These are phyloP conservation scores for Cetonia aurata DNA, from an alignment of 2,888 invertebrate species.

Conservation along the genomic window DNA sequence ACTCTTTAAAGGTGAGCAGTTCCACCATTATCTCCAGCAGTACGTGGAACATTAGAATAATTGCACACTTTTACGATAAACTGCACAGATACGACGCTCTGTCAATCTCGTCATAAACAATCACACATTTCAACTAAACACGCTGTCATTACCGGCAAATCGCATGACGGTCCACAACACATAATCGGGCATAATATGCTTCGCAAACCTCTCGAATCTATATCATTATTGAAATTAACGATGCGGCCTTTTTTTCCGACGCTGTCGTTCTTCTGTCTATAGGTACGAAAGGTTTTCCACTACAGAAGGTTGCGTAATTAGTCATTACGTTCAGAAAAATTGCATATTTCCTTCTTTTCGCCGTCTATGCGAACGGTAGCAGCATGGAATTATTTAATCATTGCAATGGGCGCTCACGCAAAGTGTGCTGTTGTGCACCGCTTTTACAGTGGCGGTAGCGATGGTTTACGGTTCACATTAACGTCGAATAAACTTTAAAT, in stretches of 20 bases:
- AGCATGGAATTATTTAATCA: slow-evolving; percentile 56
- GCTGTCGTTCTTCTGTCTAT: slow-evolving; percentile 20
- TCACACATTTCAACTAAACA: slow-evolving; percentile 38
- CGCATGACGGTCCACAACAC: slow-evolving; percentile 40
- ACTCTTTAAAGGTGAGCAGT: not conserved
- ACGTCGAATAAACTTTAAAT: not conserved
- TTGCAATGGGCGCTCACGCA: slow-evolving; percentile 49
- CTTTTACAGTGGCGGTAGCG: slow-evolving; percentile 8
- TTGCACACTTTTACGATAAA: slow-evolving; percentile 26
- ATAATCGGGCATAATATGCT: slow-evolving; percentile 38
- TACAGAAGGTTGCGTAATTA: slow-evolving; percentile 43
- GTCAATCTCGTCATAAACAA: slow-evolving; percentile 39
- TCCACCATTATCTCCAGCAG: slow-evolving; percentile 20
- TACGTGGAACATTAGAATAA: slow-evolving; percentile 34
- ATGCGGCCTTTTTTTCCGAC: slow-evolving; percentile 46
- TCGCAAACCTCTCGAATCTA: slow-evolving; percentile 34
- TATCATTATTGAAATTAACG: slow-evolving; percentile 51
- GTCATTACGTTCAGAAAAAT: slow-evolving; percentile 54
- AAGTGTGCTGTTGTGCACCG: slow-evolving; percentile 17
- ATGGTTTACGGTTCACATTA: slow-evolving; percentile 3
- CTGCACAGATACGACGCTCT: slow-evolving; percentile 12
- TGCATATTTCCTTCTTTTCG: slow-evolving; percentile 57
- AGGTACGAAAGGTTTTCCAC: slow-evolving; percentile 43
- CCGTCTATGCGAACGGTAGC: slow-evolving; percentile 40
- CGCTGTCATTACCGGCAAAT: slow-evolving; percentile 33